phyloP scores from a whole-genome alignment of 2,113 vertebrate species.

The Euleptes europaea region DNA sequence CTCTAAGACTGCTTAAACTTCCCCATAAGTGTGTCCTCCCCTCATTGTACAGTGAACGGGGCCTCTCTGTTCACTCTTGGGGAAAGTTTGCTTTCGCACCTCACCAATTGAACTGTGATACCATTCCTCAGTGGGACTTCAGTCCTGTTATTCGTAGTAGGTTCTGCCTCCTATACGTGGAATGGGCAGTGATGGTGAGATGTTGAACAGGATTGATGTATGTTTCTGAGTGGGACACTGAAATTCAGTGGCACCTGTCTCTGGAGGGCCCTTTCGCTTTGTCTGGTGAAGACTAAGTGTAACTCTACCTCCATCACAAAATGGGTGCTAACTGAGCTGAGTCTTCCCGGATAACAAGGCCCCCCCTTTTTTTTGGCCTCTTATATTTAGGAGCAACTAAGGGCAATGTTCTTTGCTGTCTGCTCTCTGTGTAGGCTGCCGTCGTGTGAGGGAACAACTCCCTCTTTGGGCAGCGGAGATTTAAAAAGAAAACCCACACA shows the following conservation, averaged over 20 bases:
- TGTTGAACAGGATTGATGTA: neutral
- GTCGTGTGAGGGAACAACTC: neutral
- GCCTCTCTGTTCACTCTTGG: neutral
- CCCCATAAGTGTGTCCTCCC: constrained; percentile 26
- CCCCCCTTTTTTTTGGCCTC: constrained; percentile 50
- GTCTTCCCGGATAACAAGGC: constrained; percentile 63
- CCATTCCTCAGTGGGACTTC: neutral
- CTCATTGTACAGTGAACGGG: constrained; percentile 10
- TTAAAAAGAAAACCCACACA: neutral
- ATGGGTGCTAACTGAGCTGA: constrained; percentile 57
- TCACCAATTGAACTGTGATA: neutral
- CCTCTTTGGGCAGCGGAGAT: neutral
- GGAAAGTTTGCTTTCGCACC: neutral
- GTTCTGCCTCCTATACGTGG: neutral
- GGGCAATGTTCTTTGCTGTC: neutral
- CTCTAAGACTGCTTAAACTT: neutral
- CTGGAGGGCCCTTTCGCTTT: constrained; percentile 15
- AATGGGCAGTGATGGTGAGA: neutral
- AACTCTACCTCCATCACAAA: constrained; percentile 39
- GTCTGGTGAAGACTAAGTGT: neutral
- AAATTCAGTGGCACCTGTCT: constrained; percentile 5
- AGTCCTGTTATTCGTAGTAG: neutral
- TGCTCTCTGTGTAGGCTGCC: constrained; percentile 14
- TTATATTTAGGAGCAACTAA: constrained; percentile 43
- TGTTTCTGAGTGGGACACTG: constrained; percentile 15